These are phyloP conservation scores for Clinocottus analis DNA, from an alignment of 2,113 vertebrate species.

Conservation along the genomic window DNA sequence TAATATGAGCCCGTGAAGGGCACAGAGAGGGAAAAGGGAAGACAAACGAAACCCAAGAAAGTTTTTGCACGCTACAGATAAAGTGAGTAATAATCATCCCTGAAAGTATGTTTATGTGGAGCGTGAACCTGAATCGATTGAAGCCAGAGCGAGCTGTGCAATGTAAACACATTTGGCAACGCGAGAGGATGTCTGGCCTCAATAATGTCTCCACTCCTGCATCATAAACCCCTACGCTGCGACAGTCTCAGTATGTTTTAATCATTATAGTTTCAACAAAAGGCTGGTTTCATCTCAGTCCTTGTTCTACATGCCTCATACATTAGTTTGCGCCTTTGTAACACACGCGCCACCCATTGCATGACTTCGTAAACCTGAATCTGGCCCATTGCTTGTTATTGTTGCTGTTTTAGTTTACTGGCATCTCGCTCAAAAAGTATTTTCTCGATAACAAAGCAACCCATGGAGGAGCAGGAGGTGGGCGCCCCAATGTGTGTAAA, in stretches of 20 bases:
- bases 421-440: background rate
- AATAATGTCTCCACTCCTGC: slow-evolving; percentile 3
- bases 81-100: background rate
- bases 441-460: background rate
- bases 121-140: background rate
- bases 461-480: background rate
- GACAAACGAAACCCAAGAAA: background rate
- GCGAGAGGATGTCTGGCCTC: background rate
- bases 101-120: background rate
- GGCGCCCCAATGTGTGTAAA: background rate
- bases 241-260: background rate
- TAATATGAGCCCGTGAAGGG: background rate
- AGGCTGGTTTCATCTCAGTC: background rate
- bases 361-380: background rate
- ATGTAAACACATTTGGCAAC: background rate
- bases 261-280: background rate
- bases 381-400: background rate
- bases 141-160: background rate
- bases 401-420: background rate
- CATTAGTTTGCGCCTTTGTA: background rate
- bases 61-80: background rate
- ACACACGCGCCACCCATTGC: background rate
- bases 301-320: background rate
- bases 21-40: background rate
- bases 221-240: background rate